Percentiles rank a stretch among this genome's conserved stretches.
Conservation (phyloP, 1,140 invertebrate species). For the Arctopsyche grandis region DNA sequence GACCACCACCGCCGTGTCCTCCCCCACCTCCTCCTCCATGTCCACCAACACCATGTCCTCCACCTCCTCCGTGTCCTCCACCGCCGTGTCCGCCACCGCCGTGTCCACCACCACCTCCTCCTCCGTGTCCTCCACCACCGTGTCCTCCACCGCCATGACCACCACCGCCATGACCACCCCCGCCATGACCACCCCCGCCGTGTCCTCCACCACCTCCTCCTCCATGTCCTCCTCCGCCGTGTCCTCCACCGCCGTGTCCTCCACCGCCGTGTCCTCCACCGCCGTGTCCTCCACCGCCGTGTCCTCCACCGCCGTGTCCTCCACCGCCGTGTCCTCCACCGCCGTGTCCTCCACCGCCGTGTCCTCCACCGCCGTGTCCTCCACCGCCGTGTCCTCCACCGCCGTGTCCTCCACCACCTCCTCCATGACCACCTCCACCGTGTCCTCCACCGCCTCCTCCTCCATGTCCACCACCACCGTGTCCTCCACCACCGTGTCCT, state of each 20-base stretch:
- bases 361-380: neutral
- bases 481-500: conserved; percentile 58
- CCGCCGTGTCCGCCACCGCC: neutral
- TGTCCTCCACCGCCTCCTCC: conserved; percentile 48
- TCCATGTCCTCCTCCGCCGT: conserved; percentile 1
- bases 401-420: conserved; percentile 26
- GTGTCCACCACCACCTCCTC: conserved; percentile 2
- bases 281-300: neutral
- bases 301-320: neutral
- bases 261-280: conserved; percentile 1
- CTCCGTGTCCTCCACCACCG: conserved; percentile 21
- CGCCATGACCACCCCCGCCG: conserved; percentile 29
- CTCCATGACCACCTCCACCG: conserved; percentile 10
- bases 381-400: neutral
- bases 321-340: conserved; percentile 23
- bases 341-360: conserved; percentile 15
- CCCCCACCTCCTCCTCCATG: conserved; percentile 28
- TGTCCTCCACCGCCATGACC: conserved; percentile 15
- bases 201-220: conserved; percentile 21
- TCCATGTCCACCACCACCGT: conserved; percentile 56
- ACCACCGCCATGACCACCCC: neutral
- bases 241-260: neutral
- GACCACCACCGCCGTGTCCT: conserved; percentile 13
- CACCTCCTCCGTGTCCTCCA: conserved; percentile 23
- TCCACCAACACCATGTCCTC: conserved; percentile 4